Evolutionary conservation across 2,888 invertebrate species (phyloP).

Genomic region (Limenitis camilla): DNA sequence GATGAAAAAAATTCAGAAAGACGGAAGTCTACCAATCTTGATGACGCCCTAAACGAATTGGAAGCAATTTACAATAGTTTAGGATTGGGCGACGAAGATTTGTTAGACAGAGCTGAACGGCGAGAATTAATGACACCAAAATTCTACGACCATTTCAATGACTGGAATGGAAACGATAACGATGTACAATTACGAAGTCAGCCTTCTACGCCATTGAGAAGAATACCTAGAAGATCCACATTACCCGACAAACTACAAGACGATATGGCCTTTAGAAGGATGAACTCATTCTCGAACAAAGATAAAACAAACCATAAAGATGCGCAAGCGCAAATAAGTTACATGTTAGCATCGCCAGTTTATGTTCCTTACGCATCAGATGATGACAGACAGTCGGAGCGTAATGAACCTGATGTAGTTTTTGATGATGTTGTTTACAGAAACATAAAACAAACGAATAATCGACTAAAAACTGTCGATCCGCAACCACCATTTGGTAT

Average conservation of each 20-base stretch:
- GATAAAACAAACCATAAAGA: conserved; percentile 61
- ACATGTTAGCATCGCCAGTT: conserved; percentile 80
- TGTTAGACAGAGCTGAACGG: conserved; percentile 85
- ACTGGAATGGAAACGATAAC: conserved; percentile 70
- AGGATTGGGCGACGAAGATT: conserved; percentile 87
- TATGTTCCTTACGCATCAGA: conserved; percentile 70
- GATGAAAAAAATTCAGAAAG: conserved; percentile 67
- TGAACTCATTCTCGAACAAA: conserved; percentile 74
- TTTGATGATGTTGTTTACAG: conserved; percentile 90
- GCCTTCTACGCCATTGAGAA: conserved; percentile 60
- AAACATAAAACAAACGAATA: conserved; percentile 85
- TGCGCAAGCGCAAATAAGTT: conserved; percentile 74
- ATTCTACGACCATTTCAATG: conserved; percentile 63
- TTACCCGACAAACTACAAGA: conserved; percentile 81
- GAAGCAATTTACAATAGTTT: conserved; percentile 94
- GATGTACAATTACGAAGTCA: conserved; percentile 64
- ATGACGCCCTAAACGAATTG: conserved; percentile 90
- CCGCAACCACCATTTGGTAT: conserved; percentile 94
- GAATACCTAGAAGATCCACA: conserved; percentile 59
- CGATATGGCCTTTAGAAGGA: conserved; percentile 86
- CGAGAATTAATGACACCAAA: conserved; percentile 78
- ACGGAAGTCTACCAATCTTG: conserved; percentile 84
- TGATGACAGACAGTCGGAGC: conserved; percentile 70
- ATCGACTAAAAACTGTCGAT: conserved; percentile 80
- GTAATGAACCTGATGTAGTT: conserved; percentile 86